Evolutionary conservation across 2,888 invertebrate species (phyloP).

Genomic region (Dasysyrphus tricinctus): DNA sequence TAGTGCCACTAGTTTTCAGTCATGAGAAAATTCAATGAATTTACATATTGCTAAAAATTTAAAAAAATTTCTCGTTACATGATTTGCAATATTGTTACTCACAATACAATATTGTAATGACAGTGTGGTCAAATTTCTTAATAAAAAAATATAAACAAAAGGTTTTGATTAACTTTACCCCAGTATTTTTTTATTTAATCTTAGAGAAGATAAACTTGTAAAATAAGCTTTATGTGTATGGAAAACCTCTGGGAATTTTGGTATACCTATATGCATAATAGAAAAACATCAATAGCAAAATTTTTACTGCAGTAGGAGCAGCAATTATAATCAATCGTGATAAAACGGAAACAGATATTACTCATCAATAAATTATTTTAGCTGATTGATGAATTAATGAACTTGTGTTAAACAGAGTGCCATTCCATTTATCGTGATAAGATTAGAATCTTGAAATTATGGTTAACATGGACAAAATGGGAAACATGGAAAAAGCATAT

Average conservation of each 20-base stretch:
- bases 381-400: slow-evolving; percentile 7
- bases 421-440: slow-evolving; percentile 16
- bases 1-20: too few species aligned
- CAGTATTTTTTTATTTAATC: too few species aligned
- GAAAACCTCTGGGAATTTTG: not conserved
- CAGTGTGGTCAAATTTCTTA: too few species aligned
- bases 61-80: too few species aligned
- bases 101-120: too few species aligned
- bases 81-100: too few species aligned
- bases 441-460: slow-evolving; percentile 6
- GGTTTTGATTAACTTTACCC: too few species aligned
- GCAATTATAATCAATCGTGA: slow-evolving; percentile 8
- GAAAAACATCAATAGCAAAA: not conserved
- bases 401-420: not conserved
- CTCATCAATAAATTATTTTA: not conserved
- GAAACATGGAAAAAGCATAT: not conserved
- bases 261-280: too few species aligned
- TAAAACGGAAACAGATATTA: not conserved
- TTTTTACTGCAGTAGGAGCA: not conserved
- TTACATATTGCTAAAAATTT: too few species aligned
- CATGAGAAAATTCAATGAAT: too few species aligned
- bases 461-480: not conserved
- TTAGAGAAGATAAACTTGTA: not conserved
- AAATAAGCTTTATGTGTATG: not conserved
- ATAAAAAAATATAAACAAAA: too few species aligned